Conservation (phyloP, 2,113 vertebrate genomes). For the Takifugu flavidus region DNA sequence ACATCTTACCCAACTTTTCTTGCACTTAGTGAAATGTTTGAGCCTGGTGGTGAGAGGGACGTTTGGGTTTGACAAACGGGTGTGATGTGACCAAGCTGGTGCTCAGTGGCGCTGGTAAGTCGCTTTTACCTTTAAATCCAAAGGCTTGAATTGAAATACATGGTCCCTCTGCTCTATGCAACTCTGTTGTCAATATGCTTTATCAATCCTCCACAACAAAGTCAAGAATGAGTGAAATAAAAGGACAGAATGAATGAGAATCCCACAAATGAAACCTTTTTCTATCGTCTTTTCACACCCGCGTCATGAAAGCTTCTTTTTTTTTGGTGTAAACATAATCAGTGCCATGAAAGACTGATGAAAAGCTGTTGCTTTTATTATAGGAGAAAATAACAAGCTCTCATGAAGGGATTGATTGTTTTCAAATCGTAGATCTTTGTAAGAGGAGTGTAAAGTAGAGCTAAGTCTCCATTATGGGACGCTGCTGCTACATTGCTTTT, state of each 20-base stretch:
- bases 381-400: constrained; percentile 74
- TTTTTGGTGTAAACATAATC: constrained; percentile 63
- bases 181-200: constrained; percentile 1
- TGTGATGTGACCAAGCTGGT: not conserved
- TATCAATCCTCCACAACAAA: constrained; percentile 43
- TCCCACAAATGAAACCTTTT: constrained; percentile 50
- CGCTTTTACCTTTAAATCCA: constrained; percentile 44
- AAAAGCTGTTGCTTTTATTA: constrained; percentile 74
- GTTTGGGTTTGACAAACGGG: not conserved
- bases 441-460: constrained; percentile 78
- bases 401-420: constrained; percentile 79
- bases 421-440: constrained; percentile 76
- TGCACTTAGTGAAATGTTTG: not conserved
- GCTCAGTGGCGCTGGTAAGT: constrained; percentile 32
- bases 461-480: constrained; percentile 77
- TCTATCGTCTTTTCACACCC: constrained; percentile 28
- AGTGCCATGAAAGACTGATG: constrained; percentile 58
- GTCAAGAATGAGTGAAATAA: constrained; percentile 14
- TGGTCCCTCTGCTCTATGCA: too few species aligned
- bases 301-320: constrained; percentile 57
- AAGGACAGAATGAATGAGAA: constrained; percentile 23
- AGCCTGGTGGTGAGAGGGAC: not conserved
- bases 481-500: constrained; percentile 71
- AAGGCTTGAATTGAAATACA: too few species aligned
- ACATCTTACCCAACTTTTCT: not conserved